Evolutionary conservation across 2,797 vertebrate species (phyloP).

Genomic region (Somateria mollissima): DNA sequence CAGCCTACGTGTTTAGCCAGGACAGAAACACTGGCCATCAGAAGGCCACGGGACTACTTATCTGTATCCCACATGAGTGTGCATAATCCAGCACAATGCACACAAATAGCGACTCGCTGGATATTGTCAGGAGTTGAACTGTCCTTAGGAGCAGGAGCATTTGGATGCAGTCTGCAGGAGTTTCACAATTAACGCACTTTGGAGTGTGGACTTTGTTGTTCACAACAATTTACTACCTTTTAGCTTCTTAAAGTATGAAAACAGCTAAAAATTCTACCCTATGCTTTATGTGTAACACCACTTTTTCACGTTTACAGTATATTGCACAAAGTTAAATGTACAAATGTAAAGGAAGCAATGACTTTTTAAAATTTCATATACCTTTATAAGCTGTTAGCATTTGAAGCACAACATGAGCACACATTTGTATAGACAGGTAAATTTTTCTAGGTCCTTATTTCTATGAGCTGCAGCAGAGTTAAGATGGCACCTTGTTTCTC

Average conservation of each 20-base stretch:
- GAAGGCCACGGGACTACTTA: background rate
- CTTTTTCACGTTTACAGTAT: background rate
- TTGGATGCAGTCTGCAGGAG: background rate
- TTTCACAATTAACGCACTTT: background rate
- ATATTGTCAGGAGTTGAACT: background rate
- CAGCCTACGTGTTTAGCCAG: background rate
- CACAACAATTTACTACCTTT: background rate
- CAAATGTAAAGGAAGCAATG: background rate
- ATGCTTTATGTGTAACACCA: background rate
- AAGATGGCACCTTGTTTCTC: background rate
- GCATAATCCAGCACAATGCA: too few relatives aligned
- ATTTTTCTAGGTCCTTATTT: background rate
- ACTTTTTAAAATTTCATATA: background rate
- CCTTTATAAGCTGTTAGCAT: background rate
- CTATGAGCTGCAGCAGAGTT: background rate
- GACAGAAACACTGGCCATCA: background rate
- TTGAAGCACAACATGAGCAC: background rate
- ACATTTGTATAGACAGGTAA: background rate
- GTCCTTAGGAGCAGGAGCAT: background rate
- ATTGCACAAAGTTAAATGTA: background rate
- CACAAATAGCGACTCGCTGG: background rate
- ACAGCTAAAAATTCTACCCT: background rate
- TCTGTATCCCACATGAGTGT: background rate
- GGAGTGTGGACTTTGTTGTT: background rate
- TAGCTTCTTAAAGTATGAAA: background rate